These are phyloP conservation scores for Peromyscus polionotus DNA, from an alignment of 2,113 vertebrate genomes.

Conservation along the genomic window DNA sequence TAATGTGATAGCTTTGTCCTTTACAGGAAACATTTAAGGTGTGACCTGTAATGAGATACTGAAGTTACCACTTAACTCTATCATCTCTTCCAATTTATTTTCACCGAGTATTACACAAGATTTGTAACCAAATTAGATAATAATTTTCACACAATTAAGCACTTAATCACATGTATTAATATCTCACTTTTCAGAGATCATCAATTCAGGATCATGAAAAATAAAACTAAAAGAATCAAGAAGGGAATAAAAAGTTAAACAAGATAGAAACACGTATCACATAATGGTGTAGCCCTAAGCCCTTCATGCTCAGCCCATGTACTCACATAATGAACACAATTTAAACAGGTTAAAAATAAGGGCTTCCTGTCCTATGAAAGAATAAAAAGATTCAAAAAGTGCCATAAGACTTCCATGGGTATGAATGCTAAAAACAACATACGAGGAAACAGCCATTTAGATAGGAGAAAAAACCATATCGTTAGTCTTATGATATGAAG, in stretches of 20 bases:
- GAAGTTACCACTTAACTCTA: slow-evolving; percentile 77
- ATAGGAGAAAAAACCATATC: not conserved
- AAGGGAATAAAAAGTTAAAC: not conserved
- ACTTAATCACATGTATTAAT: slow-evolving; percentile 36
- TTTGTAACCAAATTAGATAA: slow-evolving; percentile 70
- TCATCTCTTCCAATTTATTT: slow-evolving; percentile 84
- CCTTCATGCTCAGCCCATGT: not conserved
- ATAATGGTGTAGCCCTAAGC: not conserved
- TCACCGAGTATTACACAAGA: slow-evolving; percentile 54
- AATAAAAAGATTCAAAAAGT: not conserved
- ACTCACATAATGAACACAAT: not conserved
- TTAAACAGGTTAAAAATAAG: not conserved
- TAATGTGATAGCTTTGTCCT: slow-evolving; percentile 76
- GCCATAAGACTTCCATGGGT: not conserved
- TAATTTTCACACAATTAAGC: slow-evolving; percentile 35
- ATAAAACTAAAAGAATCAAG: not conserved
- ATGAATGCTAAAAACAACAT: not conserved
- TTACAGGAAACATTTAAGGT: slow-evolving; percentile 80
- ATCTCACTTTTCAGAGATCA: slow-evolving; percentile 17
- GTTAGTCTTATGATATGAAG: not conserved
- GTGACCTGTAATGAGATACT: slow-evolving; percentile 74
- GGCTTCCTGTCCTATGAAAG: not conserved
- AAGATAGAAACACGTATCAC: not conserved
- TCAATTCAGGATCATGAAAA: not conserved
- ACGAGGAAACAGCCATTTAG: not conserved